These are phyloP conservation scores for Achlya flavicornis DNA, from an alignment of 2,888 invertebrate genomes.

Conservation along the genomic window DNA sequence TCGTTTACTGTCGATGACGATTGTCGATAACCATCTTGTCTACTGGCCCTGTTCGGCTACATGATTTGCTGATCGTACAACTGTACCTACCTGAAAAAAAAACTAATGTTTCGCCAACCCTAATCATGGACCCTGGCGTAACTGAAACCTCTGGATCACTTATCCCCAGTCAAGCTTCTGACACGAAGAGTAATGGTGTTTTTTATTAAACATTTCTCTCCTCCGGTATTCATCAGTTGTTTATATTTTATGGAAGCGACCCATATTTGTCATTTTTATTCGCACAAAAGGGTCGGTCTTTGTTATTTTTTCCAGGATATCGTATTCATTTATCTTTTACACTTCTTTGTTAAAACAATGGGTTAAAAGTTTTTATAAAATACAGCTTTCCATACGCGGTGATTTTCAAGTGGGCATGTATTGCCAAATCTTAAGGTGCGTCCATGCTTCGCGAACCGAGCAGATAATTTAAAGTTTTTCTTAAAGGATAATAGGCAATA, in stretches of 20 bases:
- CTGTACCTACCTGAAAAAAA: background rate
- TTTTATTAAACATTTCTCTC: background rate
- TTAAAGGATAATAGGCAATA: no score
- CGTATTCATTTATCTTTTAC: background rate
- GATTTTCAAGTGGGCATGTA: no score
- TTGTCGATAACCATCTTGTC: no score
- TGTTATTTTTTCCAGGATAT: constrained; percentile 1
- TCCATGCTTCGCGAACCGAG: no score
- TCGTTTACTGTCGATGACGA: no score
- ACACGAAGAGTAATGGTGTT: constrained; percentile 6
- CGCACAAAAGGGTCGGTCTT: background rate
- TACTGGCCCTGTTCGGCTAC: no score
- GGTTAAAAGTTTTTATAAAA: no score
- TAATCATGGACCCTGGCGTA: background rate
- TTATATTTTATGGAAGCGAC: constrained; percentile 6
- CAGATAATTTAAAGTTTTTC: no score
- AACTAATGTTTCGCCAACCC: background rate
- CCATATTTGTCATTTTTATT: constrained; percentile 4
- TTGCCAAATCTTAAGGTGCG: no score
- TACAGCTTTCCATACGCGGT: no score
- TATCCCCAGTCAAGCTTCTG: background rate
- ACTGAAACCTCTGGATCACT: constrained; percentile 1
- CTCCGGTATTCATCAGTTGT: background rate
- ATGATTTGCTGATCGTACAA: no score
- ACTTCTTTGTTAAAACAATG: background rate